Conservation (phyloP, 2,888 invertebrate genomes). For the Andrena hattorfiana region DNA sequence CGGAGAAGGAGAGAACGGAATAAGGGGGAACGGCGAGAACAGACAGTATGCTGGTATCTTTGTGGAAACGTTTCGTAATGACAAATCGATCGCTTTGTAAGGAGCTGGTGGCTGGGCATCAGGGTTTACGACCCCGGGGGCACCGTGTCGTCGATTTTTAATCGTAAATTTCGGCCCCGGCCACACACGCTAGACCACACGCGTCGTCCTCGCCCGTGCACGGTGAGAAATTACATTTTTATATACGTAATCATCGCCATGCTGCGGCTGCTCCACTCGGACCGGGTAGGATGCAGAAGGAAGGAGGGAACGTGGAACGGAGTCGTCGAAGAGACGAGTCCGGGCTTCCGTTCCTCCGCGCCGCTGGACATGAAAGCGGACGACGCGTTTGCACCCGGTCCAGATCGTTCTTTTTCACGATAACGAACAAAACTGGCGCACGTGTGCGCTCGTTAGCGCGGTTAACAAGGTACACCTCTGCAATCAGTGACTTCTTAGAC, state of each 20-base stretch:
- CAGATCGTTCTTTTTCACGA: constrained; percentile 67
- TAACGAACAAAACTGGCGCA: constrained; percentile 64
- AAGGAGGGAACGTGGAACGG: constrained; percentile 6
- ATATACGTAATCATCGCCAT: constrained; percentile 75
- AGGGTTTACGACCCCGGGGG: constrained; percentile 63
- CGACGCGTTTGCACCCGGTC: constrained; percentile 35
- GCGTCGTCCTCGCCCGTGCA: constrained; percentile 56
- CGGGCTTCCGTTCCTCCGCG: constrained; percentile 36
- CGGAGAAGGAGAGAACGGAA: constrained; percentile 22
- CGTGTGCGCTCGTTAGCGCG: constrained; percentile 64
- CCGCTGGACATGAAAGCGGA: constrained; percentile 44
- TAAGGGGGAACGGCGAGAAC: constrained; percentile 25
- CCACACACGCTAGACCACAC: constrained; percentile 76
- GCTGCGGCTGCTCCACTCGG: background rate
- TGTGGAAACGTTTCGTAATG: constrained; percentile 70
- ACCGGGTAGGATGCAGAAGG: background rate
- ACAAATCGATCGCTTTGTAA: constrained; percentile 75
- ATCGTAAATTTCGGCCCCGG: constrained; percentile 71
- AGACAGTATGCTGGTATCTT: constrained; percentile 41
- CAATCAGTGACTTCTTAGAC: constrained; percentile 60
- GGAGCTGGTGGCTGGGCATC: constrained; percentile 45
- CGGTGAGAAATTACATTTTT: constrained; percentile 79
- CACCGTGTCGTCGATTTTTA: constrained; percentile 73
- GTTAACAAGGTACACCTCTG: constrained; percentile 63
- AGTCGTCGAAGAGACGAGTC: constrained; percentile 13